phyloP scores from a whole-genome alignment of 2,113 vertebrate genomes.

The Macaca mulatta region DNA sequence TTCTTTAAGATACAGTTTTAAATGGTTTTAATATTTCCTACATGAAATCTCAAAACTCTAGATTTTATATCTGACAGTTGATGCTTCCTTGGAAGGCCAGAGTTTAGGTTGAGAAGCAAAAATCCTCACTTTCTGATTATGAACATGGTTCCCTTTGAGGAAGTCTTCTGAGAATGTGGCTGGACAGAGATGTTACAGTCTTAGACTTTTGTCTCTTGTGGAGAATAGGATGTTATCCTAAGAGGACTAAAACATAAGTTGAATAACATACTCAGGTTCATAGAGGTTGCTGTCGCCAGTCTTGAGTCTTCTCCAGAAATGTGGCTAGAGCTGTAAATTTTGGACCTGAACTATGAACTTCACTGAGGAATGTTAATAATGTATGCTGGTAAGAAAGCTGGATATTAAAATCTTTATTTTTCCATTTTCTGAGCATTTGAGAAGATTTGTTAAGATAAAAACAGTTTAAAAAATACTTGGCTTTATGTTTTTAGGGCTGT shows the following conservation, averaged over 20 bases:
- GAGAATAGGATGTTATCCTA: background rate
- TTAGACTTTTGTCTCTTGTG: background rate
- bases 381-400: background rate
- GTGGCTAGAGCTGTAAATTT: background rate
- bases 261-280: background rate
- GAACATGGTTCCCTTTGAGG: background rate
- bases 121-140: background rate
- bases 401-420: constrained; percentile 12
- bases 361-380: background rate
- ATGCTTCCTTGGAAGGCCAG: background rate
- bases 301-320: background rate
- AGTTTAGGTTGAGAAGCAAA: constrained; percentile 11
- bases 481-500: background rate
- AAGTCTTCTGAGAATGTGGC: background rate
- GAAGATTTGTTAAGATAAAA: constrained; percentile 19
- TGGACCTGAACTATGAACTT: background rate
- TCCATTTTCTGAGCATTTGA: background rate
- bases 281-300: background rate
- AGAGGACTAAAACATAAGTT: background rate
- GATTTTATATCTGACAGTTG: background rate
- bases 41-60: constrained; percentile 11
- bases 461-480: background rate
- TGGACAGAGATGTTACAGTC: background rate
- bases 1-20: background rate
- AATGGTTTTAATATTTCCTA: background rate